Percentiles rank a stretch among this genome's conserved stretches.
phyloP scores from a whole-genome alignment of 2,888 invertebrate genomes.

The Ashinkailepas kermadecensis region DNA sequence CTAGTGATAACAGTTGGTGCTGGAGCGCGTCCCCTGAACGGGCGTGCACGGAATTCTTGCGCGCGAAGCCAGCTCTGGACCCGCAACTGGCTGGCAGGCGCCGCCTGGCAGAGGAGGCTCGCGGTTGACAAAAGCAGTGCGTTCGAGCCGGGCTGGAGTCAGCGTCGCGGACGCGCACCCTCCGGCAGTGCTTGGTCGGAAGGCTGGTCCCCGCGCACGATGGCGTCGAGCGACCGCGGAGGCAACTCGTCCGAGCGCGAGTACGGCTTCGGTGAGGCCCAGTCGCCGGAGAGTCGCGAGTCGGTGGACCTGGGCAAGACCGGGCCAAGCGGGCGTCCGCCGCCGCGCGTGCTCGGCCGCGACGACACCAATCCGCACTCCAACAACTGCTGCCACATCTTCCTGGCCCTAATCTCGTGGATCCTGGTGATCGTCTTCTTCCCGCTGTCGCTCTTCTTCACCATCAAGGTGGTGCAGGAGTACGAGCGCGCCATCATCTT shows the following conservation, averaged over 20 bases:
- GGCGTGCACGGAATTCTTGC: too few relatives aligned
- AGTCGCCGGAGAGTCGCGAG: not conserved
- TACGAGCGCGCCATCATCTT: conserved; percentile 49
- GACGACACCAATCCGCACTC: not conserved
- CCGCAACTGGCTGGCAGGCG: too few relatives aligned
- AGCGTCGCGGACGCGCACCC: too few relatives aligned
- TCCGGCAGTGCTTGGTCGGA: too few relatives aligned
- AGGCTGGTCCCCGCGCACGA: too few relatives aligned
- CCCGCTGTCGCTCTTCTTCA: conserved; percentile 38
- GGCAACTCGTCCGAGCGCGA: not conserved
- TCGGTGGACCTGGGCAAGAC: not conserved
- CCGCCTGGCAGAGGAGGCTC: too few relatives aligned
- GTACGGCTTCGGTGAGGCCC: not conserved
- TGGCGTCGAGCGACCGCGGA: not conserved
- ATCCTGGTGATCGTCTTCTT: conserved; percentile 36
- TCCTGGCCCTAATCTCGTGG: conserved; percentile 36
- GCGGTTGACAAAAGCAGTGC: too few relatives aligned
- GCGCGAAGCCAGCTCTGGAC: too few relatives aligned
- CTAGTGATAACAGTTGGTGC: too few relatives aligned
- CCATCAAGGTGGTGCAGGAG: conserved; percentile 45
- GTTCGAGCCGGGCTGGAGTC: too few relatives aligned
- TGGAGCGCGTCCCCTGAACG: too few relatives aligned
- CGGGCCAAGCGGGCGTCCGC: not conserved
- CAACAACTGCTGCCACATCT: not conserved
- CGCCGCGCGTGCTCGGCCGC: not conserved